phyloP scores from a whole-genome alignment of 2,113 vertebrate species.

The Phalacrocorax aristotelis region DNA sequence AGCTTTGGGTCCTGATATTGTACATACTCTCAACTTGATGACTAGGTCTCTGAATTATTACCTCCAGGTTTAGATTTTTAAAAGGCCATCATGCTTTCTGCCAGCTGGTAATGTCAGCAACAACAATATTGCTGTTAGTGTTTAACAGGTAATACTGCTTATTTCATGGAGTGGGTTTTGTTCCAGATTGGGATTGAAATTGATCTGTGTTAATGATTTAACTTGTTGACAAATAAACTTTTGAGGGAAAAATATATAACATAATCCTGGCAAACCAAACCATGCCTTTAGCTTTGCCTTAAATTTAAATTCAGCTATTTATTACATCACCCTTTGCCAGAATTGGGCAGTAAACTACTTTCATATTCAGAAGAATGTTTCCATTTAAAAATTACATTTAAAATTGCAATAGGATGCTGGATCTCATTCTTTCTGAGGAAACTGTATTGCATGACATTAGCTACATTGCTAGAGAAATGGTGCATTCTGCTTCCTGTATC shows the following conservation, averaged over 20 bases:
- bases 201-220: slow-evolving; percentile 62
- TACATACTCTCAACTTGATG: background rate
- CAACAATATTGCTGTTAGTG: background rate
- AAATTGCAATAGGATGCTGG: slow-evolving; percentile 70
- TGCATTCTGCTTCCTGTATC: slow-evolving; percentile 6
- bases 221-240: slow-evolving; percentile 82
- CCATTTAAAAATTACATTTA: slow-evolving; percentile 76
- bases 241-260: slow-evolving; percentile 32
- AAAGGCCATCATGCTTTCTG: background rate
- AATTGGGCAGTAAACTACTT: slow-evolving; percentile 64
- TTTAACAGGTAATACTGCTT: slow-evolving; percentile 4
- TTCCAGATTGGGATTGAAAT: slow-evolving; percentile 47
- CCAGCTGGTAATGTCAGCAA: slow-evolving; percentile 14
- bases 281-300: slow-evolving; percentile 55
- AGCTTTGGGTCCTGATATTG: background rate
- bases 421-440: slow-evolving; percentile 50
- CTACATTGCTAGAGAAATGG: slow-evolving; percentile 9
- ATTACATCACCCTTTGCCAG: slow-evolving; percentile 66
- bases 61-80: background rate
- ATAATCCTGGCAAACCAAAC: slow-evolving; percentile 64
- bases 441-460: slow-evolving; percentile 29
- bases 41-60: background rate
- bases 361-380: slow-evolving; percentile 76
- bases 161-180: background rate
- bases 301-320: slow-evolving; percentile 72